Percentiles rank a stretch among this genome's conserved stretches.
These are phyloP conservation scores for Perca flavescens DNA, from an alignment of 2,113 vertebrate species.

Conservation along the genomic window DNA sequence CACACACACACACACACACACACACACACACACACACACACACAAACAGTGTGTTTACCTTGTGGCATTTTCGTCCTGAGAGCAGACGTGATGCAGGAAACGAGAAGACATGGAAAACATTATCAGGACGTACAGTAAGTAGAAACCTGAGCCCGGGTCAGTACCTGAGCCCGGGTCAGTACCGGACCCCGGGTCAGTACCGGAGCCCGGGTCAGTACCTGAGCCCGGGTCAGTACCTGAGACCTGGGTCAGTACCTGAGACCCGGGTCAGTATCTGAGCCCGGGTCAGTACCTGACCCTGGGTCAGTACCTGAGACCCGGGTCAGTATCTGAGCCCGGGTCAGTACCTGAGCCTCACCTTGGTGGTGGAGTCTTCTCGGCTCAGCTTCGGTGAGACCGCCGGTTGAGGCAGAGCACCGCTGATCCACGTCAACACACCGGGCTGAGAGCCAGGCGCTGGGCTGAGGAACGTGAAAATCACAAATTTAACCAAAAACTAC, in stretches of 20 bases:
- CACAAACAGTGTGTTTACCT: slow-evolving; percentile 62
- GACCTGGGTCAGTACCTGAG: neutral
- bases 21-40: neutral
- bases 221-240: neutral
- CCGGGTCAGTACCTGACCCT: neutral
- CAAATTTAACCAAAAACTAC: neutral
- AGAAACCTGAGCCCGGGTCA: neutral
- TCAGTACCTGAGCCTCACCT: slow-evolving; percentile 47
- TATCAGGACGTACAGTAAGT: neutral
- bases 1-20: no score
- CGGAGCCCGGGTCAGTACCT: neutral
- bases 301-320: no score
- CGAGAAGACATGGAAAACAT: neutral
- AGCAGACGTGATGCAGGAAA: neutral
- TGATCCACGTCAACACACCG: slow-evolving; percentile 77
- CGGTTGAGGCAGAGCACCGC: slow-evolving; percentile 79
- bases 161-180: neutral
- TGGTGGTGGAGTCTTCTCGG: slow-evolving; percentile 37
- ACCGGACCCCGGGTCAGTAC: no score
- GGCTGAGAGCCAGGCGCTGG: slow-evolving; percentile 32
- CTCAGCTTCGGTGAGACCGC: slow-evolving; percentile 26
- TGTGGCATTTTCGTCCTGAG: slow-evolving; percentile 57
- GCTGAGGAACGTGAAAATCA: slow-evolving; percentile 7
- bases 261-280: neutral
- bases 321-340: no score